These are phyloP conservation scores for Lacanobia wlatinum DNA, from an alignment of 2,888 invertebrate species.

Conservation along the genomic window DNA sequence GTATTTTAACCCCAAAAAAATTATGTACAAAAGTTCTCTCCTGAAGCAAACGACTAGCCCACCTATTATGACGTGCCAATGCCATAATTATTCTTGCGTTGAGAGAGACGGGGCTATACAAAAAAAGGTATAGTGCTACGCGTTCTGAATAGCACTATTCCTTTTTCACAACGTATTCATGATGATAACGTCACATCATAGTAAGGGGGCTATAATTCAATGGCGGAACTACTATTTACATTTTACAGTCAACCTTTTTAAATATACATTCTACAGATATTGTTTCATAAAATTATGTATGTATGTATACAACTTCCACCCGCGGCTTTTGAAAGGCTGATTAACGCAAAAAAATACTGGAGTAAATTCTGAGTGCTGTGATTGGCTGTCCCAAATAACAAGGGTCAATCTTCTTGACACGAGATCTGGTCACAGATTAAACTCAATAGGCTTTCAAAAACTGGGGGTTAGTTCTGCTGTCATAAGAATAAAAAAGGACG, in stretches of 20 bases:
- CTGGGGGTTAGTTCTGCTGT: neutral
- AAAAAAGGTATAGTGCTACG: neutral
- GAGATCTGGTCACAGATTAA: slow-evolving; percentile 9
- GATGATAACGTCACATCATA: neutral
- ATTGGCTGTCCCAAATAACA: neutral
- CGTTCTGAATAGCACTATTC: neutral
- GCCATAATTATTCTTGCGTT: neutral
- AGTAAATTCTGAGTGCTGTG: neutral
- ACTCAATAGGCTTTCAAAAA: neutral
- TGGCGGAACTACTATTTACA: slow-evolving; percentile 21
- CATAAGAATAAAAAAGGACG: too few species aligned
- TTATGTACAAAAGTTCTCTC: slow-evolving; percentile 33
- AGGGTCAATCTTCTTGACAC: neutral
- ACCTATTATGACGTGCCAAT: neutral
- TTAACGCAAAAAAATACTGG: neutral
- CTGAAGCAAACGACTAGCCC: neutral
- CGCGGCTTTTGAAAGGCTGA: neutral
- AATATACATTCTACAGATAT: neutral
- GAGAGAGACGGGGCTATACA: neutral
- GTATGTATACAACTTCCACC: neutral
- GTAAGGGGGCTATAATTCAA: neutral
- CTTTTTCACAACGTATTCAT: neutral
- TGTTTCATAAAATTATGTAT: neutral
- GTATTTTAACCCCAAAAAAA: slow-evolving; percentile 25
- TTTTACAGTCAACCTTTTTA: neutral